Conservation (phyloP, 2,888 invertebrate species). For the Fissipunctia ypsillon region DNA sequence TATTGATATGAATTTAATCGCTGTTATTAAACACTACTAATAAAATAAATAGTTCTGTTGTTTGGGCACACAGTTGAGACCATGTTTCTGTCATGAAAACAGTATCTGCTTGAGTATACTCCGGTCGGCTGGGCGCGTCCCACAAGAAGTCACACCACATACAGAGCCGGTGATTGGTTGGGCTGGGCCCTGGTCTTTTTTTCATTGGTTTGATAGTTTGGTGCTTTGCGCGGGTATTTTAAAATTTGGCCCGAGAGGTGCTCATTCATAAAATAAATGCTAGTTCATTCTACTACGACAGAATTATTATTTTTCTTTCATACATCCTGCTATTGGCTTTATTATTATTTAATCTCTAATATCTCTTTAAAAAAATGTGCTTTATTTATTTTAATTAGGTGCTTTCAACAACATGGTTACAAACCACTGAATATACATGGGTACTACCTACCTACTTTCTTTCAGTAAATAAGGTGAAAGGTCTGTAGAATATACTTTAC, state of each 20-base stretch:
- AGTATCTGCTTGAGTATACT: slow-evolving; percentile 60
- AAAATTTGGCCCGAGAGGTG: slow-evolving; percentile 59
- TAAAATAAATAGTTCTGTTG: slow-evolving; percentile 55
- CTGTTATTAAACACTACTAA: slow-evolving; percentile 63
- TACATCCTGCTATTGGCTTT: background rate
- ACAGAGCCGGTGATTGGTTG: slow-evolving; percentile 81
- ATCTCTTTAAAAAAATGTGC: background rate
- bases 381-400: slow-evolving; percentile 3
- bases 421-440: slow-evolving; percentile 55
- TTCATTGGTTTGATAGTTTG: slow-evolving; percentile 77
- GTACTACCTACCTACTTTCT: slow-evolving; percentile 72
- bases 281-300: slow-evolving; percentile 5
- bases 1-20: slow-evolving; percentile 71
- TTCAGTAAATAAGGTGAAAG: slow-evolving; percentile 75
- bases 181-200: slow-evolving; percentile 61
- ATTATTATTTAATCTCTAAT: background rate
- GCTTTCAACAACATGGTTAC: slow-evolving; percentile 52
- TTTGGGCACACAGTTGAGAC: slow-evolving; percentile 62
- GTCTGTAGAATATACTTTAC: slow-evolving; percentile 69
- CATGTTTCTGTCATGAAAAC: slow-evolving; percentile 75
- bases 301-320: background rate
- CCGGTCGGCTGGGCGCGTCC: slow-evolving; percentile 79
- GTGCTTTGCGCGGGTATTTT: slow-evolving; percentile 75
- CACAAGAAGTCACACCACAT: slow-evolving; percentile 88
- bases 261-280: slow-evolving; percentile 41